phyloP scores from a whole-genome alignment of 1,140 invertebrate genomes.

The Plodia interpunctella region DNA sequence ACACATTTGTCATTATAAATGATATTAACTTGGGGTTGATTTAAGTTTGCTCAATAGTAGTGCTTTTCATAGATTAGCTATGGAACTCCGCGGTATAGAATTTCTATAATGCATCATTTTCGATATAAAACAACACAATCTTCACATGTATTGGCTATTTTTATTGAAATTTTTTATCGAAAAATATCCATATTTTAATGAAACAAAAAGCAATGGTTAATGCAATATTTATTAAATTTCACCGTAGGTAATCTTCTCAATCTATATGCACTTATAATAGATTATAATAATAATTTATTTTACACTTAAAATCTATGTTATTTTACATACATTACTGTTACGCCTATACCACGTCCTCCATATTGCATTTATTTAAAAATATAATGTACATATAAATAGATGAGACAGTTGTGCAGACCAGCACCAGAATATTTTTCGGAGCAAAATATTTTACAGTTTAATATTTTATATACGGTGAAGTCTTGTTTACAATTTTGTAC shows the following conservation, averaged over 20 bases:
- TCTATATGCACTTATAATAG: constrained; percentile 70
- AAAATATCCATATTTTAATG: not conserved
- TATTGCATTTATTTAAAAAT: constrained; percentile 54
- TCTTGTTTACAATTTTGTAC: constrained; percentile 27
- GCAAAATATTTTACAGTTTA: not conserved
- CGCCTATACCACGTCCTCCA: constrained; percentile 47
- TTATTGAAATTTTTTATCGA: too few relatives aligned
- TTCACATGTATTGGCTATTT: too few relatives aligned
- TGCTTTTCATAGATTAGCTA: not conserved
- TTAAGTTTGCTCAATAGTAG: constrained; percentile 12
- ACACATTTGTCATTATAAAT: constrained; percentile 25
- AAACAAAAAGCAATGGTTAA: constrained; percentile 48
- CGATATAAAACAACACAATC: too few relatives aligned
- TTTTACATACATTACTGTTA: constrained; percentile 47
- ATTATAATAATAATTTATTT: constrained; percentile 75
- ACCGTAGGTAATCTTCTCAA: constrained; percentile 63
- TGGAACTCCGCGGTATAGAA: not conserved
- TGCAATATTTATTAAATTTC: constrained; percentile 76
- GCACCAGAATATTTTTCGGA: not conserved
- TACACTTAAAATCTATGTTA: constrained; percentile 59
- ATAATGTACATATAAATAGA: not conserved
- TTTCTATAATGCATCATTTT: not conserved
- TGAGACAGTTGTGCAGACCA: not conserved
- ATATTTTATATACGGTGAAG: not conserved
- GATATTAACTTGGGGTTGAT: constrained; percentile 25